Conservation (phyloP, 2,797 vertebrate genomes). For the Forpus xanthops region DNA sequence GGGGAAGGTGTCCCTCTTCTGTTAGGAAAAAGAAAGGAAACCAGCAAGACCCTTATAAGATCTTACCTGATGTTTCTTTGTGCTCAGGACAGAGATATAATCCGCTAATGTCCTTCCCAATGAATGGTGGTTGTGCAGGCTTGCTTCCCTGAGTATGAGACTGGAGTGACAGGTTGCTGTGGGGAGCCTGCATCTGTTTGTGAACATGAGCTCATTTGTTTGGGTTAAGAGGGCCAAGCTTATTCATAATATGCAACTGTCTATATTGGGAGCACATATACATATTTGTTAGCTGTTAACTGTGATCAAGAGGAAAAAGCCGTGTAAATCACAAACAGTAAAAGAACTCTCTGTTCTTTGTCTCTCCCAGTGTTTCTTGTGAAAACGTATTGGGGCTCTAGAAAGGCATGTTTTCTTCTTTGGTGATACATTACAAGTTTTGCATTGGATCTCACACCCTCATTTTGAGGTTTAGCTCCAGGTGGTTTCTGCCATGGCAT, state of each 20-base stretch:
- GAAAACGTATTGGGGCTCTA: not conserved
- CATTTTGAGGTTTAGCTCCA: not conserved
- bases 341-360: not conserved
- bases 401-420: not conserved
- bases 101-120: not conserved
- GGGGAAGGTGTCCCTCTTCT: not conserved
- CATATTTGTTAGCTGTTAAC: not conserved
- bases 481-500: not conserved
- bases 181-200: not conserved
- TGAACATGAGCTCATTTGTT: not conserved
- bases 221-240: not conserved
- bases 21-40: not conserved
- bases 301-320: not conserved
- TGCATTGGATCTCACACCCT: not conserved
- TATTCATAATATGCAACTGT: not conserved
- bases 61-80: not conserved
- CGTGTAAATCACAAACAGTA: not conserved
- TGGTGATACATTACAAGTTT: not conserved
- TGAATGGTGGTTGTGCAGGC: not conserved
- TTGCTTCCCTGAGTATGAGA: not conserved
- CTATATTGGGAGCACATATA: not conserved
- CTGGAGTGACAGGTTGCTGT: not conserved
- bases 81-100: not conserved
- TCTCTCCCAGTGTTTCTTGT: not conserved
- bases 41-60: not conserved